Conservation (phyloP, 1,140 invertebrate genomes). For the Aphaenogaster ashmeadi region DNA sequence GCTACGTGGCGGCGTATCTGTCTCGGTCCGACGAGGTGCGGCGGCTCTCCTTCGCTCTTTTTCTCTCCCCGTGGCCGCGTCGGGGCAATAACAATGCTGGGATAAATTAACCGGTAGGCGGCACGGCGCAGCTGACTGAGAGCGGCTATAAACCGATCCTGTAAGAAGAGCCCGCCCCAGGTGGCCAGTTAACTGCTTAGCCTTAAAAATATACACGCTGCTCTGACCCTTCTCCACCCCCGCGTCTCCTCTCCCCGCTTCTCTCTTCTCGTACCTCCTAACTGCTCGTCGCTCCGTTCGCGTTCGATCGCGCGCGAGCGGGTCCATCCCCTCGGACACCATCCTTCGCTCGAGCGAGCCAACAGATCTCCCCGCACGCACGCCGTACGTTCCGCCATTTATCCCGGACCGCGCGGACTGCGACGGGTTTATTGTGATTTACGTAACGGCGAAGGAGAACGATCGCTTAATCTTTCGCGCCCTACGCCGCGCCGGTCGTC, state of each 20-base stretch:
- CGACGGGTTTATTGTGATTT: slow-evolving; percentile 70
- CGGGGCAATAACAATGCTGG: slow-evolving; percentile 72
- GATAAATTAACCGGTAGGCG: slow-evolving; percentile 78
- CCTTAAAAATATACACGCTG: slow-evolving; percentile 73
- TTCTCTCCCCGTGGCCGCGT: background rate
- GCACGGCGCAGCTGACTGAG: slow-evolving; percentile 66
- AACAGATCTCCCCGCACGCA: background rate
- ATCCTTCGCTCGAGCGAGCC: slow-evolving; percentile 13
- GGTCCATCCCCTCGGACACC: slow-evolving; percentile 1
- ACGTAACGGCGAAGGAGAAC: slow-evolving; percentile 55
- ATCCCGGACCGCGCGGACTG: slow-evolving; percentile 17
- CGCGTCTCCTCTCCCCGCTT: background rate
- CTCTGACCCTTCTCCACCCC: slow-evolving; percentile 32
- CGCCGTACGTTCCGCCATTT: slow-evolving; percentile 46
- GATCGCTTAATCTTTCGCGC: slow-evolving; percentile 60
- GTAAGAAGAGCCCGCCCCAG: slow-evolving; percentile 71
- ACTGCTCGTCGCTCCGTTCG: slow-evolving; percentile 37
- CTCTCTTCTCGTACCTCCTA: slow-evolving; percentile 3
- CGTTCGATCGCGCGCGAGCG: slow-evolving; percentile 22
- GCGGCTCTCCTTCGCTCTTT: background rate
- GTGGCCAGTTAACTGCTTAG: slow-evolving; percentile 76
- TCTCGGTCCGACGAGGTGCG: slow-evolving; percentile 56
- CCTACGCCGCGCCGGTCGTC: slow-evolving; percentile 1
- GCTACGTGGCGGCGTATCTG: slow-evolving; percentile 49
- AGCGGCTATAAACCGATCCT: slow-evolving; percentile 75